Evolutionary conservation across 2,888 invertebrate species (phyloP), one percentile per base, ranked within the genome.

Genomic region (Hedychridium roseum): DNA sequence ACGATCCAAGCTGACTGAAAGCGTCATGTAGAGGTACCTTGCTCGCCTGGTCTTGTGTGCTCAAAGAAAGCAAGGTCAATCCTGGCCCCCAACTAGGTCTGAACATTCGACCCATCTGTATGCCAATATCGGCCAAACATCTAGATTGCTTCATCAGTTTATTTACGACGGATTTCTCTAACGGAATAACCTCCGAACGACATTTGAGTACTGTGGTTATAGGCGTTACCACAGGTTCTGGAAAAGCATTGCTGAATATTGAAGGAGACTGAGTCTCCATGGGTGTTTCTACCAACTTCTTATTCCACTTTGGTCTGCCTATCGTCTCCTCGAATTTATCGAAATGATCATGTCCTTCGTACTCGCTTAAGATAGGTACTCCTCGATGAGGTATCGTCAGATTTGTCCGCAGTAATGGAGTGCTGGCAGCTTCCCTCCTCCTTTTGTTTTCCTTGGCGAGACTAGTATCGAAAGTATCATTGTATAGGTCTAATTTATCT

Each of bases 61-160:
- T 76, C 46, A 82, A 81, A 3, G 84, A 83, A 4, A 87, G 74
- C 0, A 87, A 73, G 0, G 82, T 82, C 61, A 85, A 84, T 9
- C 84, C 83, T 0, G 87, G 86, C 0, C 88, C 88, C 88, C 93
- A 94, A 1, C 91, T 90, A 0, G 87, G 84, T 68, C 89, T 86
- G 52, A 86, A 87, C 50, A 87, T 85, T 0, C 88, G 82, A 17
- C 88, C 86, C 67, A 74, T 69, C 48, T 74, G 71, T 44, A 78
- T 70, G 3, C 74, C 69, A 9, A 60, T 54, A 32, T 76, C 76
- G 14, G 73, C 75, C 7, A 71, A 59, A n/a, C 67, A 68, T 1
- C 66, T 67, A 15, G 70, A 71, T 15, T 63, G 62, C n/a, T n/a
- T n/a, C n/a, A n/a, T n/a, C 4, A 78, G 49, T 18, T 58, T 68